Percentiles rank a stretch among this genome's conserved stretches.
phyloP scores from a whole-genome alignment of 1,140 invertebrate genomes.

The Nasonia vitripennis region DNA sequence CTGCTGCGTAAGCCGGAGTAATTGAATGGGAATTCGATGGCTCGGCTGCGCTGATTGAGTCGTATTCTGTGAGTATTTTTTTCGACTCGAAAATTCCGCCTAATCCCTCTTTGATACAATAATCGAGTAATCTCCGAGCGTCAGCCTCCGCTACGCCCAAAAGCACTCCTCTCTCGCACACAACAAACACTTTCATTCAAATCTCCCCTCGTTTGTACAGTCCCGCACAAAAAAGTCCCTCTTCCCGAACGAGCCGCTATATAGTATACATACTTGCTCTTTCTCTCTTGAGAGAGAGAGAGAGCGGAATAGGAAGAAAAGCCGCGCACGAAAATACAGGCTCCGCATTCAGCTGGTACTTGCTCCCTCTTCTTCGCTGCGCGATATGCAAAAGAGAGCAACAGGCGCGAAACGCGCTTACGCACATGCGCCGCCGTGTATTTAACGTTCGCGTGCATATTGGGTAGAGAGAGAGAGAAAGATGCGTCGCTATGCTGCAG shows the following conservation, averaged over 20 bases:
- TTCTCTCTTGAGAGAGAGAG: no score
- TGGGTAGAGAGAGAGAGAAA: background rate
- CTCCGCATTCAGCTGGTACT: background rate
- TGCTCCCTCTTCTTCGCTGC: background rate
- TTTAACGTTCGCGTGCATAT: constrained; percentile 1
- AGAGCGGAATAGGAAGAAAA: background rate
- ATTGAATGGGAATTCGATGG: background rate
- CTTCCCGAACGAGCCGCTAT: background rate
- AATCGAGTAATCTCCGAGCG: background rate
- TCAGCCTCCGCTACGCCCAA: background rate
- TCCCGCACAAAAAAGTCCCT: background rate
- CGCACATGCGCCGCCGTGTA: background rate
- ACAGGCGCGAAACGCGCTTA: background rate
- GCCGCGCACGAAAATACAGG: background rate
- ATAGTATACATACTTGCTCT: background rate
- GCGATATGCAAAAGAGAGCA: background rate
- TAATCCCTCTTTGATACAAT: background rate
- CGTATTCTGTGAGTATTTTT: background rate
- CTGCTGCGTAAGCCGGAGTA: background rate
- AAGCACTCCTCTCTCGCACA: background rate
- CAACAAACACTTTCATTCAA: background rate
- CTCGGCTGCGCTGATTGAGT: background rate
- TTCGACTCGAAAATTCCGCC: background rate
- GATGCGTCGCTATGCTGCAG: background rate
- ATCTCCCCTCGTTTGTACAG: background rate